phyloP scores from a whole-genome alignment of 2,888 invertebrate species.

The Hermaeophaga mercurialis region DNA sequence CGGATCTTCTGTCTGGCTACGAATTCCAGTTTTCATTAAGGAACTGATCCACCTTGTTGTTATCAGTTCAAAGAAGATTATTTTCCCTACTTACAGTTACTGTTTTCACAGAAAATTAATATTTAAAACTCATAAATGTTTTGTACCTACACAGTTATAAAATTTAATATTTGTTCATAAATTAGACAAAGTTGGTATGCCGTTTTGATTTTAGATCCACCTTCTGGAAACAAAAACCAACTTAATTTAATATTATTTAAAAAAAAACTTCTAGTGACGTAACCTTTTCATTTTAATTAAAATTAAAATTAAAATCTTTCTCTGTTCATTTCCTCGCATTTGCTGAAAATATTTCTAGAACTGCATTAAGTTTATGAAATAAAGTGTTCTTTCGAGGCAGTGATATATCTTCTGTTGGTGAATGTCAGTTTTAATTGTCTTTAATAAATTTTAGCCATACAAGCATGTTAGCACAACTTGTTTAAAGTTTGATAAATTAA shows the following conservation, averaged over 20 bases:
- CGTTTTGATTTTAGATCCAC: no score
- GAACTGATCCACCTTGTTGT: neutral
- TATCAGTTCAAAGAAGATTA: no score
- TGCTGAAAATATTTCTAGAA: constrained; percentile 23
- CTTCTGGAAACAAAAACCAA: no score
- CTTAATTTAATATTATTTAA: no score
- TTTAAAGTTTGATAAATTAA: constrained; percentile 41
- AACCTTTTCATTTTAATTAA: constrained; percentile 35
- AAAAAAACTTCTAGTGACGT: no score
- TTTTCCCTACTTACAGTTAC: no score
- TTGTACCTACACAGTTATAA: no score
- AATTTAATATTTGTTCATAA: no score
- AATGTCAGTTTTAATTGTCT: constrained; percentile 43
- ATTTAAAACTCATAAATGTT: no score
- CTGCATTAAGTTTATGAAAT: constrained; percentile 38
- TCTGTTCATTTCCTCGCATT: constrained; percentile 31
- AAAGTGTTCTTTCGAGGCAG: constrained; percentile 38
- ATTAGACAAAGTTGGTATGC: no score
- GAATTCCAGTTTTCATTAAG: neutral
- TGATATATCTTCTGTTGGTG: constrained; percentile 42
- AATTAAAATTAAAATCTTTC: constrained; percentile 30
- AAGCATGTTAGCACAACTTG: constrained; percentile 38
- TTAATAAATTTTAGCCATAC: constrained; percentile 42
- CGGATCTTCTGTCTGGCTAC: neutral
- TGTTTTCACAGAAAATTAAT: no score